Evolutionary conservation across 2,797 vertebrate species (phyloP).

Genomic region (Enteromius trimaculatus): DNA sequence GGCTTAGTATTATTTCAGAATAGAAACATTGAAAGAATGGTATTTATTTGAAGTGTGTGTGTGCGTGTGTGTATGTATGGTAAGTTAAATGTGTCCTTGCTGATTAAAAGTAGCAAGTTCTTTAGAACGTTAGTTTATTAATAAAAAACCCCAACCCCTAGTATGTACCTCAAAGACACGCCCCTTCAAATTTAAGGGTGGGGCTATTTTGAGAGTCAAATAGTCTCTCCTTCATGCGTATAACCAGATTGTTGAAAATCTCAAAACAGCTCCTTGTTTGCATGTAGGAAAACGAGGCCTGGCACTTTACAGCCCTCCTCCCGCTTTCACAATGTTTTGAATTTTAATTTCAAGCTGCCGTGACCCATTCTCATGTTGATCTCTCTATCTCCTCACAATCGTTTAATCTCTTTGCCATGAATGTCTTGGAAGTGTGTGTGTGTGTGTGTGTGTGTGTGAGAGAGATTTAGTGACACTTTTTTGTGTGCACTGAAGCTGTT

Average conservation of each 20-base stretch:
- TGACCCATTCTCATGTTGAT: slow-evolving; percentile 46
- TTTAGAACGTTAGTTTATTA: background rate
- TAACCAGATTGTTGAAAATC: slow-evolving; percentile 52
- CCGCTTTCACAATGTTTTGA: slow-evolving; percentile 36
- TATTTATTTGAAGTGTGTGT: background rate
- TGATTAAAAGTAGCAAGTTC: background rate
- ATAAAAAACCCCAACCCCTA: background rate
- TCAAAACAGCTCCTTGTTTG: slow-evolving; percentile 58
- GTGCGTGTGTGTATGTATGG: too few relatives aligned
- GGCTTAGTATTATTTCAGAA: background rate
- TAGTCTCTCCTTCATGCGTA: slow-evolving; percentile 26
- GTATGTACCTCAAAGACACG: background rate
- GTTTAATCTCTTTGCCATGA: slow-evolving; percentile 17
- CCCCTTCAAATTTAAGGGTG: slow-evolving; percentile 4
- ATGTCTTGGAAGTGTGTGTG: slow-evolving; percentile 36
- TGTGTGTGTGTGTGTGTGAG: background rate
- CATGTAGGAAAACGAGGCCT: slow-evolving; percentile 51
- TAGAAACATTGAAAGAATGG: background rate
- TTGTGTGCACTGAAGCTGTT: background rate
- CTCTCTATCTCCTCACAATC: slow-evolving; percentile 36
- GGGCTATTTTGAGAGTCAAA: slow-evolving; percentile 40
- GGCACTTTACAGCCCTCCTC: slow-evolving; percentile 32
- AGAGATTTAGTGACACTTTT: background rate
- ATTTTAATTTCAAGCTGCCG: slow-evolving; percentile 42
- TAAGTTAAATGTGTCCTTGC: background rate